These are phyloP conservation scores for Heliothis subflexa DNA, from an alignment of 1,140 invertebrate genomes.

Conservation along the genomic window DNA sequence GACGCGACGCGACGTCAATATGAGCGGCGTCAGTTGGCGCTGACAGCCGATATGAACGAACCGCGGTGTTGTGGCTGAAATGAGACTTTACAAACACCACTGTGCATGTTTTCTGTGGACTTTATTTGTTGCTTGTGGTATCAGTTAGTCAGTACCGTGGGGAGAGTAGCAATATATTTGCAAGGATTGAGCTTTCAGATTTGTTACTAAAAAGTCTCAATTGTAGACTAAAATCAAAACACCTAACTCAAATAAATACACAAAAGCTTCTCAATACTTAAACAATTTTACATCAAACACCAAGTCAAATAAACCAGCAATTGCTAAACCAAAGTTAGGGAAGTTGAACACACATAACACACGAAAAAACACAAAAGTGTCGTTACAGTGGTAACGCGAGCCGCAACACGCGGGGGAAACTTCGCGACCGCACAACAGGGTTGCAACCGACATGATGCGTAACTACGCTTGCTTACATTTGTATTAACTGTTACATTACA, in stretches of 20 bases:
- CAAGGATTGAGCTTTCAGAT: background rate
- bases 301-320: background rate
- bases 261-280: background rate
- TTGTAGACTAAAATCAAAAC: no score
- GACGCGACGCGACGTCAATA: conserved; percentile 42
- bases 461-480: conserved; percentile 5
- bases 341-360: conserved; percentile 19
- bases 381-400: conserved; percentile 30
- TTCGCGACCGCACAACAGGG: conserved; percentile 24
- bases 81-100: conserved; percentile 19
- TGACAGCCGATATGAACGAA: conserved; percentile 48
- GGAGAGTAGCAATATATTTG: background rate
- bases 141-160: background rate
- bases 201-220: background rate
- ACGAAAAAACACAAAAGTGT: conserved; percentile 40
- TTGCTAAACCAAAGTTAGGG: background rate
- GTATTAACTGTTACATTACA: no score
- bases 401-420: conserved; percentile 12
- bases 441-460: conserved; percentile 21
- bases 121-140: background rate
- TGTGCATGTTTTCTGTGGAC: background rate
- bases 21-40: conserved; percentile 38
- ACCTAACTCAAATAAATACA: background rate
- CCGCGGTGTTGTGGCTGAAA: conserved; percentile 31
- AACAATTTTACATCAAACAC: background rate